Percentiles rank a stretch among this genome's conserved stretches.
phyloP scores from a whole-genome alignment of 1,140 invertebrate species.

The Aphaenogaster ashmeadi region DNA sequence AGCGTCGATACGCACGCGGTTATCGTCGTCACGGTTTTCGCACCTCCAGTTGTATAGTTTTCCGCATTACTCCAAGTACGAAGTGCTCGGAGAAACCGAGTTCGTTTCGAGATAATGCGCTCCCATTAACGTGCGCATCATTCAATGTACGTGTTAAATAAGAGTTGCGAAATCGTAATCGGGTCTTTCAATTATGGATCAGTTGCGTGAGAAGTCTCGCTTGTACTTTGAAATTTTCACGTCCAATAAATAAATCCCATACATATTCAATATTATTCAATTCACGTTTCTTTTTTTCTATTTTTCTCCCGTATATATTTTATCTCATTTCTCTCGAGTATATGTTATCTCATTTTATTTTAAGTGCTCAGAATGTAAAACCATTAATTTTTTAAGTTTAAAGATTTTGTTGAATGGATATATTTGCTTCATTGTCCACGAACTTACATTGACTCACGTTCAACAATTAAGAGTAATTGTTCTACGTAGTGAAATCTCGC shows the following conservation, averaged over 20 bases:
- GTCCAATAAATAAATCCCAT: background rate
- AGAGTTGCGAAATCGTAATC: slow-evolving; percentile 15
- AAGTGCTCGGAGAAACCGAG: slow-evolving; percentile 26
- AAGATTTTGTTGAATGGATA: background rate
- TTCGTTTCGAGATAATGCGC: background rate
- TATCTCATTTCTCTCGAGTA: background rate
- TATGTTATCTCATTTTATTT: background rate
- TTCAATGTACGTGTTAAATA: background rate
- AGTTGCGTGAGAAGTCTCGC: background rate
- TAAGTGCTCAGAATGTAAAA: background rate
- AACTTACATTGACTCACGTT: background rate
- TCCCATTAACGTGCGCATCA: slow-evolving; percentile 14
- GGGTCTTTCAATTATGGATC: background rate
- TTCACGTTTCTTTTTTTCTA: background rate
- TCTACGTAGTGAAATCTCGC: slow-evolving; percentile 12
- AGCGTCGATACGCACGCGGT: slow-evolving; percentile 12
- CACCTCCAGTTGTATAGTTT: slow-evolving; percentile 34
- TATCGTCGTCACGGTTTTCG: slow-evolving; percentile 62
- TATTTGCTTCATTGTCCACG: background rate
- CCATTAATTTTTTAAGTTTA: background rate
- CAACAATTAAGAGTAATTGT: slow-evolving; percentile 43
- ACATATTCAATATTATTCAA: background rate
- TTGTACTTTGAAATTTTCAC: background rate
- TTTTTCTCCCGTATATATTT: background rate
- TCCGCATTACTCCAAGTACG: slow-evolving; percentile 39